Evolutionary conservation across 2,888 invertebrate genomes (phyloP), one percentile per base, ranked within the genome.

Genomic region (Xanthorhoe spadicearia): DNA sequence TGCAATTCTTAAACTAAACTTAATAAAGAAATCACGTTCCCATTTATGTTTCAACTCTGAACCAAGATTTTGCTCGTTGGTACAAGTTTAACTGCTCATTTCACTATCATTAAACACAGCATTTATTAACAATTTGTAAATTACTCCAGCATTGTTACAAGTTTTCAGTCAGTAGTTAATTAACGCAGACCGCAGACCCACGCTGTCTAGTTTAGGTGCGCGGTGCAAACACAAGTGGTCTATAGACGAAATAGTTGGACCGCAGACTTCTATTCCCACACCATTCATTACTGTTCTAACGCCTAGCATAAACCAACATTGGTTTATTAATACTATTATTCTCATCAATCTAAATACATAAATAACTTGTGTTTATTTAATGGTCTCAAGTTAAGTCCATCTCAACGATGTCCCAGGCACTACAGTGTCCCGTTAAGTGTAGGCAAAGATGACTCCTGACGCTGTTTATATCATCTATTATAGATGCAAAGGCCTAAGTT

Each of bases 101-200:
- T 75, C 77, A 78, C 73, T 71, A 77, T 74, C 68, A 66, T 79
- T 77, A 75, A 77, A 73, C 74, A 71, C 67, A 52, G 70, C 74
- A 76, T 79, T 81, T 82, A 83, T 80, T 80, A 83, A 83, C 83
- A 84, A 84, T 86, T 86, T 84, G 80, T 71, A 82, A 87, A 86
- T 86, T 82, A 79, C 80, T 84, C 73, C 73, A 82, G 81, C 80
- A 86, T 85, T 85, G 82, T 86, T 84, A 82, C 86, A 86, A 87
- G 86, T 86, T 89, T 87, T 86, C 83, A 85, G 86, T 84, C 85
- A 81, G 83, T 84, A 87, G 89, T 89, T 89, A 89, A 89, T 89
- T 89, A 89, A 88, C 84, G 84, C 74, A 77, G 83, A 83, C 88
- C 89, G 77, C 88, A 86, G 78, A 80, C 83, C 81, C 80, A 82